These are phyloP conservation scores for Callipepla squamata DNA, from an alignment of 2,113 vertebrate genomes.

Conservation along the genomic window DNA sequence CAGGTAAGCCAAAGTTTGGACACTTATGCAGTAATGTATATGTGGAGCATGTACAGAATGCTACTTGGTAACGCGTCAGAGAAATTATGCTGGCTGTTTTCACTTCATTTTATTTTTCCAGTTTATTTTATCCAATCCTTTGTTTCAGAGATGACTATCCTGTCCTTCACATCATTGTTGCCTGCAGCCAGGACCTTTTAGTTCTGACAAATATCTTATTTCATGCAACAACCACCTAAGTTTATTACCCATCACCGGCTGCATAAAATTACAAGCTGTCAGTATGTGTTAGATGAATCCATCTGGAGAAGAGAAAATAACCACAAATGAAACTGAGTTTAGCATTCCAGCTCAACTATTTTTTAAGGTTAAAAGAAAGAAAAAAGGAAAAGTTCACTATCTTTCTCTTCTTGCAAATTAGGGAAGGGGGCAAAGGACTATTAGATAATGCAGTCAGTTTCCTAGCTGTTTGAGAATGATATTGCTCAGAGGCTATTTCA, in stretches of 20 bases:
- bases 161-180: background rate
- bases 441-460: background rate
- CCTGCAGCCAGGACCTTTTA: background rate
- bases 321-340: background rate
- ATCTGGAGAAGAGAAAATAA: slow-evolving; percentile 39
- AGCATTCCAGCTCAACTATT: background rate
- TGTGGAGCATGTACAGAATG: background rate
- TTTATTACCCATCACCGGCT: background rate
- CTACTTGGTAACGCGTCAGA: background rate
- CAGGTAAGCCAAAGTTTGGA: no score
- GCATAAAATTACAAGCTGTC: slow-evolving; percentile 46
- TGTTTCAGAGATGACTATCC: background rate
- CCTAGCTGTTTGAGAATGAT: background rate
- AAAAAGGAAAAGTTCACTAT: background rate
- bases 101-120: background rate
- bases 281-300: slow-evolving; percentile 20
- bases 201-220: background rate
- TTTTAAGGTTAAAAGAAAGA: background rate
- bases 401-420: background rate
- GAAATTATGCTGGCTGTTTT: background rate
- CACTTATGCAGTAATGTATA: background rate
- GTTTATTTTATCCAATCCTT: background rate
- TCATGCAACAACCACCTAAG: slow-evolving; percentile 24
- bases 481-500: background rate
- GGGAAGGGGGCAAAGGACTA: background rate